Conservation (phyloP, 2,797 vertebrate species). For the Cryptoprocta ferox region DNA sequence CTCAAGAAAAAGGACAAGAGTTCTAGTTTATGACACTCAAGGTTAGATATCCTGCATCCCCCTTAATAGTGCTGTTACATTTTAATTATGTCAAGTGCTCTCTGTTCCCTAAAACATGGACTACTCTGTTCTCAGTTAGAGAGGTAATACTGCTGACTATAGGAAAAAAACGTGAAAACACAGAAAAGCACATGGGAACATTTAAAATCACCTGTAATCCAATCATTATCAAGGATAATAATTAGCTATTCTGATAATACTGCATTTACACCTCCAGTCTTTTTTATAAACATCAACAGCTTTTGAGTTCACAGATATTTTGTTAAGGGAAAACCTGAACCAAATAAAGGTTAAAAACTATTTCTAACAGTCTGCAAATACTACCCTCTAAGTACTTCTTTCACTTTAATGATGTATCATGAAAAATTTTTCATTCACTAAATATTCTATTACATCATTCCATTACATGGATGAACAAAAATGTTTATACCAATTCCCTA, state of each 20-base stretch:
- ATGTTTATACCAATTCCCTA: neutral
- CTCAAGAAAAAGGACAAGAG: neutral
- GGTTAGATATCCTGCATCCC: neutral
- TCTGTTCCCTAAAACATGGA: neutral
- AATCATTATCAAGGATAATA: neutral
- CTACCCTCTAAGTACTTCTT: neutral
- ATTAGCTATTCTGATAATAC: neutral
- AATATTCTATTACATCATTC: neutral
- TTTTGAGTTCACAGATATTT: neutral
- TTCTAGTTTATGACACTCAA: neutral
- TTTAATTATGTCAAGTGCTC: neutral
- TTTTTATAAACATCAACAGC: neutral
- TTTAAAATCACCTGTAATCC: constrained; percentile 17
- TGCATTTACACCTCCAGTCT: neutral
- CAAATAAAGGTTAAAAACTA: neutral
- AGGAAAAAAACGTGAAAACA: constrained; percentile 15
- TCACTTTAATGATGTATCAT: neutral
- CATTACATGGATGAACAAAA: neutral
- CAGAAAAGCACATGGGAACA: constrained; percentile 11
- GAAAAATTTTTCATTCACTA: constrained; percentile 24
- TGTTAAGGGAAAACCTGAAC: neutral
- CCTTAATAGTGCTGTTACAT: neutral
- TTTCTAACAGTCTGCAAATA: neutral
- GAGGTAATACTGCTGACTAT: neutral
- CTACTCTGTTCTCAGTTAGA: neutral